phyloP scores from a whole-genome alignment of 2,888 invertebrate genomes.

The Notodonta ziczac region DNA sequence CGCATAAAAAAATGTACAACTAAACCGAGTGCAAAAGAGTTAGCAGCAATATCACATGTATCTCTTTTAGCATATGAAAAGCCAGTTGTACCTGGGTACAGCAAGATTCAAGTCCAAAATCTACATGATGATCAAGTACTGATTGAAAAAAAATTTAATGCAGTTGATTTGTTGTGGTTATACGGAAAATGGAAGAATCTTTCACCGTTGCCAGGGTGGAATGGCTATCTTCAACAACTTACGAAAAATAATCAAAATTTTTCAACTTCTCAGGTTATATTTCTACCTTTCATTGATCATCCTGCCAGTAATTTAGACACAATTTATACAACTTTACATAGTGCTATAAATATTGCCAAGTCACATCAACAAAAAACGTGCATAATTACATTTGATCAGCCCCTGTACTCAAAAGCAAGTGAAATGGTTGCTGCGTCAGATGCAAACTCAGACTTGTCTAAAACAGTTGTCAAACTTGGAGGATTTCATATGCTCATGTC shows the following conservation, averaged over 20 bases:
- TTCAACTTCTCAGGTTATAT: slow-evolving; percentile 38
- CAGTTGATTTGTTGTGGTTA: slow-evolving; percentile 41
- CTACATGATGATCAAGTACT: slow-evolving; percentile 36
- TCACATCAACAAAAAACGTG: slow-evolving; percentile 20
- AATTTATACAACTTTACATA: slow-evolving; percentile 42
- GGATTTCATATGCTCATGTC: slow-evolving; percentile 52
- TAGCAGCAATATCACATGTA: slow-evolving; percentile 37
- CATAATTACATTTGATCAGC: slow-evolving; percentile 52
- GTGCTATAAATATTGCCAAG: slow-evolving; percentile 30
- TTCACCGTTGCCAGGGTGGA: slow-evolving; percentile 49
- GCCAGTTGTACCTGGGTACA: slow-evolving; percentile 35
- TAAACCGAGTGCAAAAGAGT: slow-evolving; percentile 31
- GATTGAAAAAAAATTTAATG: slow-evolving; percentile 21
- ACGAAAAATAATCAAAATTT: slow-evolving; percentile 37
- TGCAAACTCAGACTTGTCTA: slow-evolving; percentile 23
- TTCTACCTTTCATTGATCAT: slow-evolving; percentile 51
- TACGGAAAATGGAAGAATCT: slow-evolving; percentile 44
- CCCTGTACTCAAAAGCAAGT: slow-evolving; percentile 49
- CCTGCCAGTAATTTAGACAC: slow-evolving; percentile 48
- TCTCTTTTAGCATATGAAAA: slow-evolving; percentile 37
- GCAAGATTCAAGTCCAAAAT: slow-evolving; percentile 39
- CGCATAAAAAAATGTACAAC: slow-evolving; percentile 46
- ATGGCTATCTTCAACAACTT: slow-evolving; percentile 49
- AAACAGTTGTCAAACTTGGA: slow-evolving; percentile 46
- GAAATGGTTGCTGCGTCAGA: slow-evolving; percentile 41